These are phyloP conservation scores for Pseudomyrmex dendroicus DNA, from an alignment of 1,140 invertebrate species.

Conservation along the genomic window DNA sequence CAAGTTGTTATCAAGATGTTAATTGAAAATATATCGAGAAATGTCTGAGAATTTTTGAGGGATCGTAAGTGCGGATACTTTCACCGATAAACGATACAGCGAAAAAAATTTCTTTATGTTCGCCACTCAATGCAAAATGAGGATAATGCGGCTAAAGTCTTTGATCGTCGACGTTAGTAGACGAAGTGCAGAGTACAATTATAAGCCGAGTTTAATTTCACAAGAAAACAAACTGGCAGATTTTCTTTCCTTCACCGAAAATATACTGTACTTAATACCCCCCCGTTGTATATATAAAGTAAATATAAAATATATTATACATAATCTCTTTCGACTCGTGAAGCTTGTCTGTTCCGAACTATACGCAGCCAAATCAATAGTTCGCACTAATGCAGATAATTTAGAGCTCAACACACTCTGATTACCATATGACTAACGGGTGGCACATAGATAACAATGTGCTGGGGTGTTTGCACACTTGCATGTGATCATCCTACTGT, in stretches of 20 bases:
- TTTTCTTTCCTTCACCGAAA: neutral
- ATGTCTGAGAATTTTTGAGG: slow-evolving; percentile 8
- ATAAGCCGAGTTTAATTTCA: neutral
- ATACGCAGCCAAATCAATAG: slow-evolving; percentile 68
- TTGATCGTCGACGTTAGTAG: neutral
- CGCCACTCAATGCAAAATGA: neutral
- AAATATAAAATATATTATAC: too few relatives aligned
- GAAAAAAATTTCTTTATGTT: slow-evolving; percentile 32
- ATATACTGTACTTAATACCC: slow-evolving; percentile 25
- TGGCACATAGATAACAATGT: slow-evolving; percentile 68
- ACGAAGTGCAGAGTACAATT: neutral
- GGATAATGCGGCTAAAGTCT: slow-evolving; percentile 10
- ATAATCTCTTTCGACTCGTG: slow-evolving; percentile 15
- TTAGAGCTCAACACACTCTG: slow-evolving; percentile 73
- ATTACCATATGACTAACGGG: slow-evolving; percentile 73
- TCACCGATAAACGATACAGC: slow-evolving; percentile 32
- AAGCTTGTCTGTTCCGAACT: slow-evolving; percentile 56
- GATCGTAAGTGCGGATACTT: slow-evolving; percentile 12
- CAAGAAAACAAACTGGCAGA: neutral
- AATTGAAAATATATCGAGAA: slow-evolving; percentile 34
- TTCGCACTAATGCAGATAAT: slow-evolving; percentile 71
- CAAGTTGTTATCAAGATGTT: neutral
- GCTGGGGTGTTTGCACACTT: slow-evolving; percentile 45
- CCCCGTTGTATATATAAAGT: too few relatives aligned
- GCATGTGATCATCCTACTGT: neutral